Conservation (phyloP, 2,797 vertebrate genomes). For the Cirrhinus molitorella region DNA sequence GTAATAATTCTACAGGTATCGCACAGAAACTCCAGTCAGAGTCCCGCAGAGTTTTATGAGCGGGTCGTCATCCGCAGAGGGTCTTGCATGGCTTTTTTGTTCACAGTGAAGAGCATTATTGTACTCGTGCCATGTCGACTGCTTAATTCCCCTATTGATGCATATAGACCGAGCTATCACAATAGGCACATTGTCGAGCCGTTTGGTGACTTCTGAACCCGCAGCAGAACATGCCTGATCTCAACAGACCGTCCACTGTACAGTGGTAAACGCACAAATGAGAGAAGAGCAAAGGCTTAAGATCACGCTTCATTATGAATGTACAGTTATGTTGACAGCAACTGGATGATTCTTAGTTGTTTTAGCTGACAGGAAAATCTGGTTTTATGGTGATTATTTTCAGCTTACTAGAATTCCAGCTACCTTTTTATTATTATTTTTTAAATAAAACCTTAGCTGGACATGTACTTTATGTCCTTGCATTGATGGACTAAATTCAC, state of each 20-base stretch:
- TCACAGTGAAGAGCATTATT: slow-evolving; percentile 80
- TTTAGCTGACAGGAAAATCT: background rate
- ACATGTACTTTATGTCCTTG: background rate
- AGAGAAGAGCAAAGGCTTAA: slow-evolving; percentile 41
- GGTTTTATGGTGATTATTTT: background rate
- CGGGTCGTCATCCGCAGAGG: slow-evolving; percentile 70
- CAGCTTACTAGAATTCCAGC: background rate
- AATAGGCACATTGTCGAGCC: slow-evolving; percentile 79
- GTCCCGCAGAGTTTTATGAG: slow-evolving; percentile 63
- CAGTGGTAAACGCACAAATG: slow-evolving; percentile 52
- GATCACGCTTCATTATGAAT: slow-evolving; percentile 37
- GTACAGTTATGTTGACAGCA: slow-evolving; percentile 46
- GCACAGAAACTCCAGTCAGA: slow-evolving; percentile 25
- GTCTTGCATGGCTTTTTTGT: slow-evolving; percentile 73
- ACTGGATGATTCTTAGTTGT: background rate
- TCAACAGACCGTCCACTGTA: slow-evolving; percentile 72
- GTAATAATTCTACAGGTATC: slow-evolving; percentile 30
- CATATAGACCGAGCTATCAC: slow-evolving; percentile 75
- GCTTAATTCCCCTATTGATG: slow-evolving; percentile 84
- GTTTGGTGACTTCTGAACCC: slow-evolving; percentile 80
- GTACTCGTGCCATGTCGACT: slow-evolving; percentile 79
- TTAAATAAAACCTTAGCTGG: no score
- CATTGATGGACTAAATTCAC: background rate
- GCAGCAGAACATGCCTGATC: slow-evolving; percentile 76
- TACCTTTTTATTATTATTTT: background rate